phyloP scores from a whole-genome alignment of 2,797 vertebrate species.

The Poeciliopsis presidionis region DNA sequence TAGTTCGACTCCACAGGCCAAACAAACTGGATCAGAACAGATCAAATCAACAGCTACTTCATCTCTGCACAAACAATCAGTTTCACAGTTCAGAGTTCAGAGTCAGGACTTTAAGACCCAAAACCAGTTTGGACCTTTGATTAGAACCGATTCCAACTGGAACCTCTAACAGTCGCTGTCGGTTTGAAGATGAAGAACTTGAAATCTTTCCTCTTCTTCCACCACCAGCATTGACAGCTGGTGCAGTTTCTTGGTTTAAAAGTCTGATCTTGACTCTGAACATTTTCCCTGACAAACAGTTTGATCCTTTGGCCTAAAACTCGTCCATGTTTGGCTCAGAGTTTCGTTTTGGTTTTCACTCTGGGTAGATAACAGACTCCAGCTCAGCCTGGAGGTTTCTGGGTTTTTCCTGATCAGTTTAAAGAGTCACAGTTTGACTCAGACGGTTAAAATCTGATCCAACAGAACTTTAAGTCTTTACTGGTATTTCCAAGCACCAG shows the following conservation, averaged over 20 bases:
- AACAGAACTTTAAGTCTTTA: too few relatives aligned
- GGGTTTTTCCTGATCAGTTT: neutral
- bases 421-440: neutral
- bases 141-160: neutral
- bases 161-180: neutral
- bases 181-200: neutral
- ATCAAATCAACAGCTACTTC: too few relatives aligned
- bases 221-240: neutral
- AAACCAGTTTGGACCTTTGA: neutral
- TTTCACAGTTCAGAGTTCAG: neutral
- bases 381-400: neutral
- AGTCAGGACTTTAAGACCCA: neutral
- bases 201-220: neutral
- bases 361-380: too few relatives aligned
- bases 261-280: neutral
- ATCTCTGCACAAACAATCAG: neutral
- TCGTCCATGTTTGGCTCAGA: neutral
- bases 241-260: neutral
- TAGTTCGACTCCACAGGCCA: constrained; percentile 5
- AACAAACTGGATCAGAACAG: too few relatives aligned
- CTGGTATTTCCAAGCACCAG: too few relatives aligned
- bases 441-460: too few relatives aligned
- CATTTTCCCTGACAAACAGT: too few relatives aligned
- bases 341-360: neutral
- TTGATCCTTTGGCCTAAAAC: neutral